A percentile compares a stretch with the other conserved stretches of the same genome.
Evolutionary conservation across 2,888 invertebrate genomes (phyloP).

Genomic region (Drosophila helvetica): DNA sequence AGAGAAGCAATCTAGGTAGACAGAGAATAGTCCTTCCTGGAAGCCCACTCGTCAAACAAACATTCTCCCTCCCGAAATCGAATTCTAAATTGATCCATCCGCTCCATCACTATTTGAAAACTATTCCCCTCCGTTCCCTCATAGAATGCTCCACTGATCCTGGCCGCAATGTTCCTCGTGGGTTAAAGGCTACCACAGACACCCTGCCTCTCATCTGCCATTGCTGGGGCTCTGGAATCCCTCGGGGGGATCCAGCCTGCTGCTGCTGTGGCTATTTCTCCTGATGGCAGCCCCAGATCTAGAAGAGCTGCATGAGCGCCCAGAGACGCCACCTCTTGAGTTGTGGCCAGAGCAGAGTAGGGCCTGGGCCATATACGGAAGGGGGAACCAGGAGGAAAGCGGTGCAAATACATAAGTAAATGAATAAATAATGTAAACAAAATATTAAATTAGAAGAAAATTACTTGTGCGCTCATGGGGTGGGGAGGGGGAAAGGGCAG

Average conservation of each 20-base stretch:
- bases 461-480: constrained; percentile 63
- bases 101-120: neutral
- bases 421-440: constrained; percentile 78
- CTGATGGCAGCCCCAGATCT: neutral
- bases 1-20: neutral
- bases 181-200: too few species aligned
- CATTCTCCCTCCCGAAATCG: neutral
- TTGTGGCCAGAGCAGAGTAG: neutral
- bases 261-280: neutral
- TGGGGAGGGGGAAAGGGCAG: neutral
- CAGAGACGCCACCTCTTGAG: neutral
- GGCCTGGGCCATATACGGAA: neutral
- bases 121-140: too few species aligned
- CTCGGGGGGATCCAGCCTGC: too few species aligned
- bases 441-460: constrained; percentile 78
- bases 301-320: neutral
- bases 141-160: too few species aligned
- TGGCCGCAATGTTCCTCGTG: too few species aligned
- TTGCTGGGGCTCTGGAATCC: too few species aligned
- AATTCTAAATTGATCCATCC: neutral
- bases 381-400: constrained; percentile 14
- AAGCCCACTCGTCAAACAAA: neutral
- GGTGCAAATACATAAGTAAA: constrained; percentile 71
- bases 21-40: neutral
- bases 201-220: too few species aligned